These are phyloP conservation scores for Rhingia rostrata DNA, from an alignment of 2,888 invertebrate species.

Conservation along the genomic window DNA sequence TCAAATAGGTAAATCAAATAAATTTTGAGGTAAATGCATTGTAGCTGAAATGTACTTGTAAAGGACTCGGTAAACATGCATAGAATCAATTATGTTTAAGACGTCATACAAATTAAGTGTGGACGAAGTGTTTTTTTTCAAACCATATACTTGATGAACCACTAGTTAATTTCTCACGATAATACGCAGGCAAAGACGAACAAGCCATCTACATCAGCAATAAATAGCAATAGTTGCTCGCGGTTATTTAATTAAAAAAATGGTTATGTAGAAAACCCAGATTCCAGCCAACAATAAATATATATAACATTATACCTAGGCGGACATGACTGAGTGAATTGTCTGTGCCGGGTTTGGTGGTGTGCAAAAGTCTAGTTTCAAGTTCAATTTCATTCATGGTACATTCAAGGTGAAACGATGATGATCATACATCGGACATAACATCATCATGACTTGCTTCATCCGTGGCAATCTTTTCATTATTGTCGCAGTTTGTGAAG, in stretches of 20 bases:
- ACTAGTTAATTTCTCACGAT: slow-evolving; percentile 62
- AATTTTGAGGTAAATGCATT: slow-evolving; percentile 30
- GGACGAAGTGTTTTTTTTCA: slow-evolving; percentile 40
- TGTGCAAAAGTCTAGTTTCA: slow-evolving; percentile 64
- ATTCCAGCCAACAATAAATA: slow-evolving; percentile 10
- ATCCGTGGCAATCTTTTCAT: slow-evolving; percentile 45
- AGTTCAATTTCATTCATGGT: slow-evolving; percentile 71
- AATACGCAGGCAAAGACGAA: slow-evolving; percentile 47
- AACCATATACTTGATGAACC: slow-evolving; percentile 47
- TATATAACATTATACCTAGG: slow-evolving; percentile 25
- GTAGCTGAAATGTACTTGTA: slow-evolving; percentile 13
- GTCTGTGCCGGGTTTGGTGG: slow-evolving; percentile 48
- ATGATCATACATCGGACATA: slow-evolving; percentile 28
- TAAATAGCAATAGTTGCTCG: slow-evolving; percentile 51
- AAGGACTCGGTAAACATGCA: slow-evolving; percentile 30
- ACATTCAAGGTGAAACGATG: slow-evolving; percentile 64
- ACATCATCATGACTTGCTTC: slow-evolving; percentile 39
- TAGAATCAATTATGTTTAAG: slow-evolving; percentile 1
- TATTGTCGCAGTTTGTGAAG: slow-evolving; percentile 40
- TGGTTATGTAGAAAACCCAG: slow-evolving; percentile 25
- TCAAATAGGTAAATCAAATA: slow-evolving; percentile 58
- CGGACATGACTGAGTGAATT: slow-evolving; percentile 37
- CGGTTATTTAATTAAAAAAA: slow-evolving; percentile 51
- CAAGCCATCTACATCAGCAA: slow-evolving; percentile 31
- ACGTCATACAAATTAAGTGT: slow-evolving; percentile 42